Evolutionary conservation across 1,140 invertebrate genomes (phyloP).

Genomic region (Contarinia nasturtii): DNA sequence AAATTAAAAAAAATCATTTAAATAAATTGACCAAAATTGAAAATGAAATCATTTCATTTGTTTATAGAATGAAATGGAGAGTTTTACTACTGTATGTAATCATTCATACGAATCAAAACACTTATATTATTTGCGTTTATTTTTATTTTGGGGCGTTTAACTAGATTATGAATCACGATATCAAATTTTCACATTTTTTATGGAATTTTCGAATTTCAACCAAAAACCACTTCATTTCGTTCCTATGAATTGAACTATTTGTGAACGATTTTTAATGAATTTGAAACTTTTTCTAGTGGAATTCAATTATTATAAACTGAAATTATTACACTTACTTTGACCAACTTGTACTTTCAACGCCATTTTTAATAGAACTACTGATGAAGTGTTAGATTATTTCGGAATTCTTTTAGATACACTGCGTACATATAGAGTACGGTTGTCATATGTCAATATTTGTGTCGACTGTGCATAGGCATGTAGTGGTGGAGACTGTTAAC

Average conservation of each 20-base stretch:
- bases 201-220: background rate
- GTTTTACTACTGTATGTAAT: too few relatives aligned
- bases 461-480: background rate
- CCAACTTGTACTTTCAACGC: slow-evolving; percentile 45
- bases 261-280: too few relatives aligned
- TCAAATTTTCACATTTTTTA: background rate
- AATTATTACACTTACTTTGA: slow-evolving; percentile 33
- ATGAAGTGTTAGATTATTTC: background rate
- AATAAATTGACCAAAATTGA: too few relatives aligned
- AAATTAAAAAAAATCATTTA: too few relatives aligned
- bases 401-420: background rate
- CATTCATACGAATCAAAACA: slow-evolving; percentile 1
- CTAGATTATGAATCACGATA: slow-evolving; percentile 1
- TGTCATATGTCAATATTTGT: slow-evolving; percentile 5
- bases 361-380: slow-evolving; percentile 28
- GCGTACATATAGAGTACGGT: background rate
- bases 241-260: too few relatives aligned
- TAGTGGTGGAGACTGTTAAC: too few relatives aligned
- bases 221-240: background rate
- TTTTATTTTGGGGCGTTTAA: slow-evolving; percentile 4
- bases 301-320: background rate
- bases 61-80: too few relatives aligned
- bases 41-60: too few relatives aligned
- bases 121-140: slow-evolving; percentile 11
- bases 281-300: slow-evolving; percentile 1